Conservation (phyloP, 2,888 invertebrate species). For the Oscheius myriophilus region DNA sequence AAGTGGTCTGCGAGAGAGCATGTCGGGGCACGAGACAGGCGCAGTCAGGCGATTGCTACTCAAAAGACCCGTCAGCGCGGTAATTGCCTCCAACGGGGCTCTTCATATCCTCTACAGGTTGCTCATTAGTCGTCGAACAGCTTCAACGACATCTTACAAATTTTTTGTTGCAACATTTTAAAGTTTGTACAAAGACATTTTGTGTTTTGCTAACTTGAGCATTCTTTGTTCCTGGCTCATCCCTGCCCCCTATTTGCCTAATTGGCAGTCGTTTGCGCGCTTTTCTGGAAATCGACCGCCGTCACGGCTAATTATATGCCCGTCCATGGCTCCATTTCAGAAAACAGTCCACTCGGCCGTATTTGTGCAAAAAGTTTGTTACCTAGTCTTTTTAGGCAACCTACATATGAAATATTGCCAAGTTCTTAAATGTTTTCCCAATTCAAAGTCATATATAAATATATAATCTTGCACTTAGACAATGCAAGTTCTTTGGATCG, state of each 20-base stretch:
- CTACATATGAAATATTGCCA: too few relatives aligned
- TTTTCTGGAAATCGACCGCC: slow-evolving; percentile 21
- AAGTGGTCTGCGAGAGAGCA: slow-evolving; percentile 19
- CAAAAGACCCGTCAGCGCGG: slow-evolving; percentile 13
- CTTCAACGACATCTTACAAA: background rate
- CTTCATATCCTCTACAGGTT: slow-evolving; percentile 19
- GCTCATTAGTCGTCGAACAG: background rate
- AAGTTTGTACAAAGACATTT: too few relatives aligned
- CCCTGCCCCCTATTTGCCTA: slow-evolving; percentile 5
- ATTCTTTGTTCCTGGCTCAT: slow-evolving; percentile 5
- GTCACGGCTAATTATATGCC: slow-evolving; percentile 18
- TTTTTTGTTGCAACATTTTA: too few relatives aligned
- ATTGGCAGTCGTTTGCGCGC: slow-evolving; percentile 25
- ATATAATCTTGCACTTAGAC: too few relatives aligned
- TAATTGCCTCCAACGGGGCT: slow-evolving; percentile 15
- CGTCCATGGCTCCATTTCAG: slow-evolving; percentile 20
- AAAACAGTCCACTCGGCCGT: background rate
- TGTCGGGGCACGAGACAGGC: slow-evolving; percentile 15
- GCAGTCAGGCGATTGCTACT: slow-evolving; percentile 20
- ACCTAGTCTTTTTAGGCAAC: too few relatives aligned
- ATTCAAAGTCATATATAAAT: too few relatives aligned
- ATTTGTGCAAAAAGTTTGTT: too few relatives aligned
- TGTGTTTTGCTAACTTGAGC: background rate
- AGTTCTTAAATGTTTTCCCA: too few relatives aligned
- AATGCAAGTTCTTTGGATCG: too few relatives aligned